Evolutionary conservation across 2,113 vertebrate genomes (phyloP).

Genomic region (Solea senegalensis): DNA sequence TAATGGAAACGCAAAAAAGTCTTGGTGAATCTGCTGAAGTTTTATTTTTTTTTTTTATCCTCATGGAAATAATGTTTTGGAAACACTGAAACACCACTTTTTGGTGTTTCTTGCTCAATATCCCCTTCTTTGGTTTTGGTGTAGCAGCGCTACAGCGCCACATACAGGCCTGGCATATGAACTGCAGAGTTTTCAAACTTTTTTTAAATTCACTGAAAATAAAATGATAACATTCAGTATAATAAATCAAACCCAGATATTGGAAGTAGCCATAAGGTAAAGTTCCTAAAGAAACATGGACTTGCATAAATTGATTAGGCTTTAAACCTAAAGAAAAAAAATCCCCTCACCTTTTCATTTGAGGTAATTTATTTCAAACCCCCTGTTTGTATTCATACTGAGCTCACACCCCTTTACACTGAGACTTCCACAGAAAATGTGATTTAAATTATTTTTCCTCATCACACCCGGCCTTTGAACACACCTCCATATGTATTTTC

Average conservation of each 20-base stretch:
- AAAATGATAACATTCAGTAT: not conserved
- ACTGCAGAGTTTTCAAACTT: too few relatives aligned
- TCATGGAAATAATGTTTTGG: too few relatives aligned
- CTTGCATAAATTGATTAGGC: not conserved
- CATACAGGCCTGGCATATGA: too few relatives aligned
- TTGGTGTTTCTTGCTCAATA: too few relatives aligned
- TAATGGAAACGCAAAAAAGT: too few relatives aligned
- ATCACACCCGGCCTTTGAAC: not conserved
- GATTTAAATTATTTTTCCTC: constrained; percentile 6
- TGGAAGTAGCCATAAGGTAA: too few relatives aligned
- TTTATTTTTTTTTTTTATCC: too few relatives aligned
- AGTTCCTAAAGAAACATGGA: not conserved
- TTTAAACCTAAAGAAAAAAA: not conserved
- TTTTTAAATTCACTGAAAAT: too few relatives aligned
- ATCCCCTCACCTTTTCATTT: not conserved
- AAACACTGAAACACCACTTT: too few relatives aligned
- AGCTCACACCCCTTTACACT: constrained; percentile 5
- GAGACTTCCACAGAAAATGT: not conserved
- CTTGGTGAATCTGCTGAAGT: too few relatives aligned
- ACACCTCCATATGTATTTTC: not conserved
- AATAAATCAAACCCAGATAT: not conserved
- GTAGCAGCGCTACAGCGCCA: too few relatives aligned
- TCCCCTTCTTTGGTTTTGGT: too few relatives aligned
- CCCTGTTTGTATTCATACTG: not conserved
- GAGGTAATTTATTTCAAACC: constrained; percentile 14